A percentile compares a stretch with the other conserved stretches of the same genome.
These are phyloP conservation scores for Rapana venosa DNA, from an alignment of 2,888 invertebrate genomes.

Conservation along the genomic window DNA sequence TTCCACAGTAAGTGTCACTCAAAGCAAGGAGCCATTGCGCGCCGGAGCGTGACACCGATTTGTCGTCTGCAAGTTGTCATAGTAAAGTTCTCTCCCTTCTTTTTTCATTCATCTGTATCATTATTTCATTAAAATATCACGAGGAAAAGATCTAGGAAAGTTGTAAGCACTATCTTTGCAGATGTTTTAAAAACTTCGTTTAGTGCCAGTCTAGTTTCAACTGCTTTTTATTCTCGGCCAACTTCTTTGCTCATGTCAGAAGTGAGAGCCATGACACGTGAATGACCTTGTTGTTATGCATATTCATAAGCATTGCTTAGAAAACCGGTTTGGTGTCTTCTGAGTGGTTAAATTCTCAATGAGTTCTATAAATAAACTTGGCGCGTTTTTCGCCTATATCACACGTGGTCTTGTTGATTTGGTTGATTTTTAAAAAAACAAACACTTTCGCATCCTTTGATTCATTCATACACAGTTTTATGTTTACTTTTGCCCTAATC, in stretches of 20 bases:
- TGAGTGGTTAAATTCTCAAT: conserved; percentile 7
- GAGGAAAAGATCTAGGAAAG: not conserved
- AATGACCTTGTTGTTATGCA: conserved; percentile 8
- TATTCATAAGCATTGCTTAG: conserved; percentile 12
- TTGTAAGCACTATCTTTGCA: not conserved
- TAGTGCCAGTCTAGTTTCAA: not conserved
- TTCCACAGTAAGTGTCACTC: not conserved
- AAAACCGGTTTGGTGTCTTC: conserved; percentile 40
- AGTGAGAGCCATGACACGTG: not conserved
- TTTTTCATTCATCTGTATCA: not conserved
- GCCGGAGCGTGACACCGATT: conserved; percentile 22
- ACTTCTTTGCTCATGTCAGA: not conserved
- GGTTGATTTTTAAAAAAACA: not conserved
- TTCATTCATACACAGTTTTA: too few species aligned
- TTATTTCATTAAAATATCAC: too few species aligned
- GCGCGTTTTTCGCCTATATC: not conserved
- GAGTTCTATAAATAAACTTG: conserved; percentile 1
- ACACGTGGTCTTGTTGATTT: conserved; percentile 25
- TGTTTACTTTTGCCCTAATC: too few species aligned
- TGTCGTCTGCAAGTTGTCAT: conserved; percentile 22
- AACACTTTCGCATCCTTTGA: not conserved
- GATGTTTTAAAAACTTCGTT: not conserved
- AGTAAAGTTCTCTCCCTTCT: conserved; percentile 19
- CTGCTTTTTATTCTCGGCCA: not conserved
- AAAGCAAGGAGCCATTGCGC: not conserved